Percentiles rank a stretch among this genome's conserved stretches.
phyloP scores from a whole-genome alignment of 1,140 invertebrate species.

The Heliothis subflexa region DNA sequence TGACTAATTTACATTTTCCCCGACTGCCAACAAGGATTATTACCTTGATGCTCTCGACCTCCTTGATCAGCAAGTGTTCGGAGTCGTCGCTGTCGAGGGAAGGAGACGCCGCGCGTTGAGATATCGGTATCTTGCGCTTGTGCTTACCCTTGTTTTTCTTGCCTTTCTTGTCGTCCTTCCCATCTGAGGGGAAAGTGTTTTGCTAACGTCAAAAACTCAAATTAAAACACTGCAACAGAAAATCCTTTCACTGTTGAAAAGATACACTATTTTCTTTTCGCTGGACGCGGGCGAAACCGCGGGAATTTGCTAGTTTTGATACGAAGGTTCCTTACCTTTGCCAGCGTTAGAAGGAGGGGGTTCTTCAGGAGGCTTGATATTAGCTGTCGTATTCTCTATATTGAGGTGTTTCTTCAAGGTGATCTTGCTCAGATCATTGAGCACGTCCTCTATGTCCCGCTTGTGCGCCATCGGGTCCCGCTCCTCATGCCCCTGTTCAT shows the following conservation, averaged over 20 bases:
- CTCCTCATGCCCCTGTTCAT: constrained; percentile 74
- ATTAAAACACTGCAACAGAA: too few relatives aligned
- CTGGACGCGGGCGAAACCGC: too few relatives aligned
- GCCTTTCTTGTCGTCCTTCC: constrained; percentile 73
- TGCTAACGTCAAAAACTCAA: too few relatives aligned
- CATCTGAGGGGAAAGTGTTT: neutral
- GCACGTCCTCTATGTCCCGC: constrained; percentile 82
- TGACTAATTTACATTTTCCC: too few relatives aligned
- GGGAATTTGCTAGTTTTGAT: too few relatives aligned
- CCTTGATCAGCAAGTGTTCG: constrained; percentile 75
- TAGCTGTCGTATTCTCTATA: constrained; percentile 82
- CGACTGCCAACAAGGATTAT: too few relatives aligned
- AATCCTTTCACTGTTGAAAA: too few relatives aligned
- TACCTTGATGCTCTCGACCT: constrained; percentile 80
- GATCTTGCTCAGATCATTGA: constrained; percentile 83
- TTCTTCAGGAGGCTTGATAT: constrained; percentile 77
- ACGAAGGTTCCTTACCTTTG: constrained; percentile 18
- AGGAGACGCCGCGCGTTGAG: constrained; percentile 62
- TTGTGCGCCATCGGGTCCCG: constrained; percentile 65
- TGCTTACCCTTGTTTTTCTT: constrained; percentile 76
- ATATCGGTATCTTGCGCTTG: constrained; percentile 63
- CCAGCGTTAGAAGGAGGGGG: constrained; percentile 69
- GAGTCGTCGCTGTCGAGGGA: constrained; percentile 76
- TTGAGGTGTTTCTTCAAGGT: constrained; percentile 82
- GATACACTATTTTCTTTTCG: too few relatives aligned